Evolutionary conservation across 1,140 invertebrate genomes (phyloP), one percentile per base, ranked within the genome.

Genomic region (Brachionus angularis): DNA sequence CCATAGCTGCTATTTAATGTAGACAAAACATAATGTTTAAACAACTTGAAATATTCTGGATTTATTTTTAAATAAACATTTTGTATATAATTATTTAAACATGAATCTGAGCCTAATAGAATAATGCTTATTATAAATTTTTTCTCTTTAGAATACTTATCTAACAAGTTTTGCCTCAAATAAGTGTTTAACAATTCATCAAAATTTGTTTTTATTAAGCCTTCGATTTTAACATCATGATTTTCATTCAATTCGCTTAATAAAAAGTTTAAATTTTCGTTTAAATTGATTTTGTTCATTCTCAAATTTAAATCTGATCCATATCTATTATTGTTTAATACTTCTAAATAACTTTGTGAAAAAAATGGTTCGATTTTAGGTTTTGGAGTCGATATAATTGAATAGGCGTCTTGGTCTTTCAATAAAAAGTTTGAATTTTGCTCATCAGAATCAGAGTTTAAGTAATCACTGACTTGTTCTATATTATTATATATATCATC

Each of bases 311-410:
- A 39, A 33, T 18, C 25, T 8, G 39, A 23, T 1, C 33, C 18
- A 14, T 58, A 18, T 0, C n/a, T n/a, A n/a, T n/a, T n/a, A n/a
- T 39, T 18, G 2, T 39, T 23, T 10, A 12, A 14, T 3, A 42
- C 18, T 18, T 39, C 53, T 16, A 4, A 18, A 39, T 12, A 8
- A 58, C 4, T 58, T 33, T 58, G 53, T 1, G 18, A 39, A 23
- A 25, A 67, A 42, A 47, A 67, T 2, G 62, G 62, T n/a, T 47
- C 42, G 10, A 67, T 46, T 36, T 67, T 67, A 7, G 62, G 62
- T n/a, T 67, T 67, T 10, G 62, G 62, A 14, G 62, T 67, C 7
- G 62, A 67, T 21, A 67, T 42, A n/a, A 67, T 67, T 16, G 62
- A 67, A 36, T 67, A 67, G 16, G 62, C 42, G 12, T 67, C 62